A percentile compares a stretch with the other conserved stretches of the same genome.
phyloP scores from a whole-genome alignment of 2,888 invertebrate genomes.

The Linnaemya vulpina region DNA sequence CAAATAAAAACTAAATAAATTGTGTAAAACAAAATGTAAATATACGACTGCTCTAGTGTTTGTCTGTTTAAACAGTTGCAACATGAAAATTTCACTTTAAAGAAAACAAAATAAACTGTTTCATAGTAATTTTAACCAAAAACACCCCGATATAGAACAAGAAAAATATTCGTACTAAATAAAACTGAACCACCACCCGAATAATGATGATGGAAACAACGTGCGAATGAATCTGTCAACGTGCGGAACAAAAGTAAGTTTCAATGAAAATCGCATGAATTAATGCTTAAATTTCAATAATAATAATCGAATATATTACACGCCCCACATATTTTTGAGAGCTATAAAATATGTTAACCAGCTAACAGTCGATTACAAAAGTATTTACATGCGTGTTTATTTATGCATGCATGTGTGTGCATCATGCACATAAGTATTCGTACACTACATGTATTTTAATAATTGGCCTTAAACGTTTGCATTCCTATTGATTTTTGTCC shows the following conservation, averaged over 20 bases:
- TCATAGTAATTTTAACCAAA: slow-evolving; percentile 20
- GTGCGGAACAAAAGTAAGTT: slow-evolving; percentile 61
- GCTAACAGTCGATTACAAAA: neutral
- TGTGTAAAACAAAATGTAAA: neutral
- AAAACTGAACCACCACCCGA: slow-evolving; percentile 36
- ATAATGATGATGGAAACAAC: slow-evolving; percentile 57
- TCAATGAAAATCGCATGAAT: neutral
- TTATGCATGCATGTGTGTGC: neutral
- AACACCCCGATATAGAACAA: slow-evolving; percentile 38
- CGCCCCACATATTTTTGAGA: neutral
- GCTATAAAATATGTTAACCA: neutral
- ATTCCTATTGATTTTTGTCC: slow-evolving; percentile 33
- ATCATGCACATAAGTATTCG: no score
- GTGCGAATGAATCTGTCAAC: slow-evolving; percentile 61
- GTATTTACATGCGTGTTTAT: neutral
- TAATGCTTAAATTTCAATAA: no score
- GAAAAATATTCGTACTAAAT: neutral
- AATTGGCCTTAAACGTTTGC: neutral
- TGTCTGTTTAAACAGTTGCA: slow-evolving; percentile 1
- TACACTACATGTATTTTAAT: neutral
- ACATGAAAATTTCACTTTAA: slow-evolving; percentile 24
- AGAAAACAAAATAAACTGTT: slow-evolving; percentile 14
- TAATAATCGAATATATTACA: no score
- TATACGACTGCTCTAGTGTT: neutral
- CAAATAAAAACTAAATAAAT: neutral